Evolutionary conservation across 2,113 vertebrate species (phyloP), one percentile per base, ranked within the genome.

Genomic region (Vanacampus margaritifer): DNA sequence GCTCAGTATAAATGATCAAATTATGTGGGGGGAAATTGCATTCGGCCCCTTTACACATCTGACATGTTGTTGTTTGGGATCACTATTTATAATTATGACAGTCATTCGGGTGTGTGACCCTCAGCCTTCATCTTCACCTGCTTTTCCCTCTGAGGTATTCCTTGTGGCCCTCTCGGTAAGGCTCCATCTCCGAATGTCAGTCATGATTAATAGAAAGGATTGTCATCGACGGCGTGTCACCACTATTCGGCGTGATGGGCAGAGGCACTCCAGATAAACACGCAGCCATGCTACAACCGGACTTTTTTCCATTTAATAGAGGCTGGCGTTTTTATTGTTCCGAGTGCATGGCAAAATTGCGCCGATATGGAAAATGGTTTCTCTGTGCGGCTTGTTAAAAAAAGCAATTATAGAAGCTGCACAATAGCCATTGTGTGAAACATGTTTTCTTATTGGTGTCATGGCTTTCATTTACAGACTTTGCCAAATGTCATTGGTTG

Each of bases 401-500:
- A 89, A 91, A 86, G 84, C 87, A 92, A 90, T 91, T 91, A 91
- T 86, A 82, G 85, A 81, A 78, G 83, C 87, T 65, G 79, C 79
- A 89, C 89, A 91, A 89, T 88, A 75, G 87, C 86, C 80, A 89
- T 89, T 89, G 87, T 89, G 87, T 90, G 60, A 80, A 88, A 78
- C 86, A 87, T 83, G 83, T 84, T 83, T 76, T 82, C 79, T 90
- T 87, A 91, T 89, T 90, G 86, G 88, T 91, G 89, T 91, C 88
- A 84, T 82, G 88, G 85, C 88, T 91, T 91, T 88, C 87, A 89
- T 89, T 92, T 90, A 86, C 80, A 88, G 84, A 87, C 88, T 91
- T 89, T 89, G 84, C 87, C 71, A 89, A 88, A 90, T 89, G 86
- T 87, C 81, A 84, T 74, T 81, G 64, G 72, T 87, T 65, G 79